These are phyloP conservation scores for Erethizon dorsatum DNA, from an alignment of 2,797 vertebrate genomes.

Conservation along the genomic window DNA sequence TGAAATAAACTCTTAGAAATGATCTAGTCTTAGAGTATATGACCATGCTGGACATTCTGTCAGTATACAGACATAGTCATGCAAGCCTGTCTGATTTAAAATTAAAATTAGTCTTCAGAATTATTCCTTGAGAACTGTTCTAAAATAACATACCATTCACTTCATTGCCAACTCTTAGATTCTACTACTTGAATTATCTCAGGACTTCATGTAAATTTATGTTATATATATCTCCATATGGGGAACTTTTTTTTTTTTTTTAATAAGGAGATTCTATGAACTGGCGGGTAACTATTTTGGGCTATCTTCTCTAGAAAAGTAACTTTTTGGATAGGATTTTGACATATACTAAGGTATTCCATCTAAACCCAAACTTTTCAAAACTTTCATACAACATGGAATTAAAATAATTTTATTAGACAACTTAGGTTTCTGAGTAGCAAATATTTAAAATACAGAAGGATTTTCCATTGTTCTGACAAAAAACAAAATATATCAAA, in stretches of 20 bases:
- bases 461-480: neutral
- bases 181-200: constrained; percentile 69
- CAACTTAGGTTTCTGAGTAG: neutral
- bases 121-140: constrained; percentile 68
- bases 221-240: constrained; percentile 46
- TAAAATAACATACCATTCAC: constrained; percentile 70
- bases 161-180: constrained; percentile 66
- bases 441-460: neutral
- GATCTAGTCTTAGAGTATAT: neutral
- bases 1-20: constrained; percentile 19
- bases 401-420: neutral
- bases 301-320: neutral
- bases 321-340: constrained; percentile 43
- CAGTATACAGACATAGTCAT: neutral
- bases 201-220: constrained; percentile 71
- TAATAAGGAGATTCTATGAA: constrained; percentile 59
- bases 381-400: neutral
- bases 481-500: neutral
- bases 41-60: neutral
- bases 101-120: constrained; percentile 71
- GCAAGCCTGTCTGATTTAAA: constrained; percentile 60
- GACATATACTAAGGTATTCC: constrained; percentile 2
- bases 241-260: constrained; percentile 24
- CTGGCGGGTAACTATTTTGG: constrained; percentile 1
- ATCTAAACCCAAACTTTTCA: neutral